Base-by-base conservation (phyloP, 2,888 invertebrate genomes). In the Mythimna vitellina region DNA sequence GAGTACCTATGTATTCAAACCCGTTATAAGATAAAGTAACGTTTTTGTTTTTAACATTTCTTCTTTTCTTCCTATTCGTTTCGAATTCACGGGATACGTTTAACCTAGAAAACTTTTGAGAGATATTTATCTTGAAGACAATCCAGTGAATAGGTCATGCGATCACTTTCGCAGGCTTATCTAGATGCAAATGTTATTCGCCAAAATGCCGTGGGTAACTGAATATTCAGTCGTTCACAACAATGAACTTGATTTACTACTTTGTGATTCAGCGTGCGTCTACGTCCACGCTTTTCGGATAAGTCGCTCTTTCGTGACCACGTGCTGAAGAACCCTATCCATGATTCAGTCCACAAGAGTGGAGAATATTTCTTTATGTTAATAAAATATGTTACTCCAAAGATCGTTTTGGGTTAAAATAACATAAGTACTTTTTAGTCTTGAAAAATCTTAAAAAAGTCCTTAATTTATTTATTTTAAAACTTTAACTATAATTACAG, bases 201-300 rank as follows among this genome's bases (percentile, higher is more conserved):
- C 84, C 88, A 89, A 91, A 92, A 89, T 88, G 85, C 82, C 86
- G 81, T 86, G 84, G 86, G 89, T 92, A 90, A 90, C 90, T 91
- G 92, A 92, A 93, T 91, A 92, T 92, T 92, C 91, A 91, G 89
- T 87, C 89, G 87, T 91, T 92, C 90, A 90, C 91, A 91, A 92
- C 91, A 93, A 92, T 92, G 91, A 91, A 92, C 93, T 92, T 92
- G 93, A 93, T 94, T 94, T 93, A 91, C 91, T 92, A 90, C 91
- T 93, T 93, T 91, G 92, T 87, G 90, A 95, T 94, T 94, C 94
- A 90, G 91, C 83, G 87, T 92, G 92, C 94, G 93, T 94, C 88
- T 91, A 88, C 89, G 88, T 94, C 88, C 91, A 88, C 89, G 88
- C 89, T 89, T 89, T 91, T 91, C 90, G 89, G 86, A 89, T 89